Evolutionary conservation across 2,888 invertebrate genomes (phyloP).

Genomic region (Microchrysa polita): DNA sequence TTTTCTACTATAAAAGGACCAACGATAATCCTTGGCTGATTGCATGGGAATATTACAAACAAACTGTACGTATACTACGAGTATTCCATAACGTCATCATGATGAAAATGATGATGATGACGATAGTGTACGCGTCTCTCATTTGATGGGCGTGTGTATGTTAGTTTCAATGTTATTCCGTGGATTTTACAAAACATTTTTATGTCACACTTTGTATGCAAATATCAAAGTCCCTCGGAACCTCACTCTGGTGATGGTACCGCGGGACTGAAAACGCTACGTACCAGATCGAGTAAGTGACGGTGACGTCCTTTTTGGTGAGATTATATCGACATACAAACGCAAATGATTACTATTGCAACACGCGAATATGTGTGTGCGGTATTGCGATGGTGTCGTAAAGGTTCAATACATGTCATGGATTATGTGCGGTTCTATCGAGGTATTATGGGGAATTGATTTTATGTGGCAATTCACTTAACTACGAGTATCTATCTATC

Average conservation of each 20-base stretch:
- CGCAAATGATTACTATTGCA: no score
- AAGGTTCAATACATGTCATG: slow-evolving; percentile 16
- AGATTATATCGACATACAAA: no score
- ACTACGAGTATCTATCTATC: background rate
- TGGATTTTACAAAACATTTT: slow-evolving; percentile 1
- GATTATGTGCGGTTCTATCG: background rate
- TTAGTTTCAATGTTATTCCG: background rate
- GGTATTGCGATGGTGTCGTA: background rate
- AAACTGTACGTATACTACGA: background rate
- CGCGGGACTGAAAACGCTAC: no score
- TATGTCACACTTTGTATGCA: slow-evolving; percentile 15
- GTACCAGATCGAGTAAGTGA: no score
- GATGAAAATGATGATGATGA: no score
- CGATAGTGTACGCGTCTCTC: background rate
- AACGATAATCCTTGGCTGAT: background rate
- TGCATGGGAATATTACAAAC: background rate
- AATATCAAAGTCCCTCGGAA: background rate
- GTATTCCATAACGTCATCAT: no score
- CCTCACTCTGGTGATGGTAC: background rate
- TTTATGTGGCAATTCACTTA: slow-evolving; percentile 21
- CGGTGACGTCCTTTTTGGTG: no score
- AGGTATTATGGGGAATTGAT: slow-evolving; percentile 7
- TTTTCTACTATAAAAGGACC: background rate
- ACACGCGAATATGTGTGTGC: no score
- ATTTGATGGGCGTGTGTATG: background rate